Conservation (phyloP, 1,140 invertebrate species). For the Copidosoma floridanum region DNA sequence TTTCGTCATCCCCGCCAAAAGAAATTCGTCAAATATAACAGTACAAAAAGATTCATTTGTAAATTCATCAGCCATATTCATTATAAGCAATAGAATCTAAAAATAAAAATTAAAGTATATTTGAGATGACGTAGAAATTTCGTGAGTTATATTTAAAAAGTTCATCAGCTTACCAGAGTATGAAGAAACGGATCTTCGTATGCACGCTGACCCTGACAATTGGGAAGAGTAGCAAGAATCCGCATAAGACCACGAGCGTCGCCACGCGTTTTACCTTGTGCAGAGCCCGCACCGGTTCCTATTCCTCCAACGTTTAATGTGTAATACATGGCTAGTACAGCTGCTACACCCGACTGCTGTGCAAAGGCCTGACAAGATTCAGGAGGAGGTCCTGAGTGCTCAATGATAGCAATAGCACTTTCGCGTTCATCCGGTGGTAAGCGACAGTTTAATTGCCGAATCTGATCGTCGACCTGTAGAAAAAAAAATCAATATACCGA, state of each 20-base stretch:
- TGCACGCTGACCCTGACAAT: constrained; percentile 86
- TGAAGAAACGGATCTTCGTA: constrained; percentile 96
- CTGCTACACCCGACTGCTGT: constrained; percentile 85
- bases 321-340: constrained; percentile 93
- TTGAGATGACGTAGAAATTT: too few relatives aligned
- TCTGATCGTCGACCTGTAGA: constrained; percentile 83
- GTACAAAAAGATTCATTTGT: constrained; percentile 92
- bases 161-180: constrained; percentile 64
- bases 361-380: constrained; percentile 91
- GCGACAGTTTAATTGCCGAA: constrained; percentile 80
- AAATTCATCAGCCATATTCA: constrained; percentile 87
- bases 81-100: constrained; percentile 80
- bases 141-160: too few relatives aligned
- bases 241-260: constrained; percentile 84
- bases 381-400: constrained; percentile 89
- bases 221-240: constrained; percentile 83
- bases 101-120: too few relatives aligned
- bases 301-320: constrained; percentile 83
- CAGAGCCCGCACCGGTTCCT: constrained; percentile 61
- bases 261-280: constrained; percentile 64
- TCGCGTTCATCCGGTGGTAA: constrained; percentile 91
- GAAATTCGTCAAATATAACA: constrained; percentile 94
- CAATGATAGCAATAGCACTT: constrained; percentile 88
- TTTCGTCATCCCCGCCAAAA: constrained; percentile 81
- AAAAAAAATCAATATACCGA: not conserved